A percentile compares a stretch with the other conserved stretches of the same genome.
These are phyloP conservation scores for Laticauda laticaudata DNA, from an alignment of 2,113 vertebrate genomes.

Conservation along the genomic window DNA sequence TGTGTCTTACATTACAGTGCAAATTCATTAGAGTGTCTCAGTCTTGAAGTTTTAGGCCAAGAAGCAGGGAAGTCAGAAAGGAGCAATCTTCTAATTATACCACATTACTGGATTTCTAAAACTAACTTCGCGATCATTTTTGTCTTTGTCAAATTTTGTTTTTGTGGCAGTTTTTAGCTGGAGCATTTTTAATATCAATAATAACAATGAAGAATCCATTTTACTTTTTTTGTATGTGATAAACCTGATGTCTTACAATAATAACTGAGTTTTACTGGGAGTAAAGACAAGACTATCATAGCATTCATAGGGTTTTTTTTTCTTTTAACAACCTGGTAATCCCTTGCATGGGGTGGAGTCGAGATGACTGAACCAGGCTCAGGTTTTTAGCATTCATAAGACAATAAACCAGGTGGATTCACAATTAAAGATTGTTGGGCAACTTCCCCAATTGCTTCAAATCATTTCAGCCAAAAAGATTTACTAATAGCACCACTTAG, in stretches of 20 bases:
- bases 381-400: not conserved
- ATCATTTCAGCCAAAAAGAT: not conserved
- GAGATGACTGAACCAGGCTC: not conserved
- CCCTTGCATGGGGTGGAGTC: not conserved
- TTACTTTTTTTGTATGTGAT: not conserved
- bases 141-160: not conserved
- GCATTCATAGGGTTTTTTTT: not conserved
- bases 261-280: not conserved
- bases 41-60: not conserved
- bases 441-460: not conserved
- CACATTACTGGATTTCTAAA: not conserved
- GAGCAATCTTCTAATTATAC: not conserved
- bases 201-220: not conserved
- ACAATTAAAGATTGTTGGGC: not conserved
- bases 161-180: not conserved
- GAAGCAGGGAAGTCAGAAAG: not conserved
- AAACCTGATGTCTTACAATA: not conserved
- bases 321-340: not conserved
- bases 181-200: not conserved
- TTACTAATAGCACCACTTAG: not conserved
- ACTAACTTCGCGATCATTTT: not conserved
- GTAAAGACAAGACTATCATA: not conserved
- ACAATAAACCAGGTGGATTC: not conserved
- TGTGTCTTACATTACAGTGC: not conserved
- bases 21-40: not conserved